These are phyloP conservation scores for Rhipidura dahli DNA, from an alignment of 2,113 vertebrate genomes.

Conservation along the genomic window DNA sequence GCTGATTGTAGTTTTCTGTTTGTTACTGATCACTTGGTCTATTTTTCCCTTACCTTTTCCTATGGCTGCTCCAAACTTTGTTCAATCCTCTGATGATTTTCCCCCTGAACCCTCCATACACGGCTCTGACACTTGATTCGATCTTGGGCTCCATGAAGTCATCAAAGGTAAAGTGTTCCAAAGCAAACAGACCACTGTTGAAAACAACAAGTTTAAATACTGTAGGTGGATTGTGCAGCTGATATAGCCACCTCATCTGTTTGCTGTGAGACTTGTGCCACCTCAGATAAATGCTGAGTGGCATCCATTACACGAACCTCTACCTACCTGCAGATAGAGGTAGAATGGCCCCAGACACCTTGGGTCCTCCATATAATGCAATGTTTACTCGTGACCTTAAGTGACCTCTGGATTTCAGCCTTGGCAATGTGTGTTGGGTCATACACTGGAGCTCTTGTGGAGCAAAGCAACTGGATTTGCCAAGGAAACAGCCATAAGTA, in stretches of 20 bases:
- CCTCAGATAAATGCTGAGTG: background rate
- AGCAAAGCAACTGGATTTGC: background rate
- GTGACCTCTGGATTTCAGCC: background rate
- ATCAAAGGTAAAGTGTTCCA: background rate
- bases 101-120: accelerated
- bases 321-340: background rate
- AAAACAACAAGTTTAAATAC: background rate
- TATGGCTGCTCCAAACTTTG: background rate
- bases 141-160: background rate
- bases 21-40: background rate
- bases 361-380: background rate
- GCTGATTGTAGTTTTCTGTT: background rate
- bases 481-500: background rate
- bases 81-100: background rate
- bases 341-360: accelerated
- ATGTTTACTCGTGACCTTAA: accelerated
- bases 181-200: background rate
- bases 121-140: background rate
- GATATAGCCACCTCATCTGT: background rate
- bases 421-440: background rate
- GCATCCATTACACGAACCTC: background rate
- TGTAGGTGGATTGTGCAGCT: background rate
- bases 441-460: background rate
- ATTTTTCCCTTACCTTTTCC: background rate
- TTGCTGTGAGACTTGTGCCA: background rate